Percentiles rank a stretch among this genome's conserved stretches.
These are phyloP conservation scores for Drosophila sproati DNA, from an alignment of 1,140 invertebrate species.

Conservation along the genomic window DNA sequence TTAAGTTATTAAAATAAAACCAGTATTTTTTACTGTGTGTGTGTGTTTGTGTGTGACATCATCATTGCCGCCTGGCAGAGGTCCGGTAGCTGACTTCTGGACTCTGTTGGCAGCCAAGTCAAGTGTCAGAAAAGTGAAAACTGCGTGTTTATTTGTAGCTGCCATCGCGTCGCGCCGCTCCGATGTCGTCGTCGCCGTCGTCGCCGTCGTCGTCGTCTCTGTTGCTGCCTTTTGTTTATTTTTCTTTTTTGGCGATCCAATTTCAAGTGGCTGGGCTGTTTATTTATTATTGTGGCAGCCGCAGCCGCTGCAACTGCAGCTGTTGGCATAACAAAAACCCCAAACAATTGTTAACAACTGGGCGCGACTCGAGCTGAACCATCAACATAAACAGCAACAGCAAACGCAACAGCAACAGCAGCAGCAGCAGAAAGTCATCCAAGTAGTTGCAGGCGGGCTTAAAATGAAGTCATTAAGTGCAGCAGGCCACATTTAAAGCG, in stretches of 20 bases:
- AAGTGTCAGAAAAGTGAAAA: slow-evolving; percentile 83
- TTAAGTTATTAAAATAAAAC: neutral
- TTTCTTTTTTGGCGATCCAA: slow-evolving; percentile 80
- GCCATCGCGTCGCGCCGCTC: slow-evolving; percentile 24
- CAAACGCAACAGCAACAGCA: slow-evolving; percentile 12
- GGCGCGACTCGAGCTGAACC: slow-evolving; percentile 47
- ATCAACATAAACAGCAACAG: slow-evolving; percentile 33
- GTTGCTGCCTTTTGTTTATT: slow-evolving; percentile 61
- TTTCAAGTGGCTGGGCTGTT: slow-evolving; percentile 74
- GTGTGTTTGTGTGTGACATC: slow-evolving; percentile 59
- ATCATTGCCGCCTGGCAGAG: slow-evolving; percentile 34
- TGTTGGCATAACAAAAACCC: slow-evolving; percentile 75
- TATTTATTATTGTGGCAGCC: slow-evolving; percentile 70
- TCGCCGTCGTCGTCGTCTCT: slow-evolving; percentile 10
- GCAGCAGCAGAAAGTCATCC: slow-evolving; percentile 50
- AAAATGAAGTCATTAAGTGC: slow-evolving; percentile 38
- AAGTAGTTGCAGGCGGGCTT: slow-evolving; percentile 39
- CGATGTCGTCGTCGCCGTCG: slow-evolving; percentile 26
- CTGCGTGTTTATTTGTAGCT: slow-evolving; percentile 55
- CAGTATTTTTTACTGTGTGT: slow-evolving; percentile 7
- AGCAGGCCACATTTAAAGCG: neutral
- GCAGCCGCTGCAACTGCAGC: slow-evolving; percentile 58
- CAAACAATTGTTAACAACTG: slow-evolving; percentile 74
- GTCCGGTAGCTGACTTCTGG: slow-evolving; percentile 53
- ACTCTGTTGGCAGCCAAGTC: slow-evolving; percentile 62